Evolutionary conservation across 2,113 vertebrate species (phyloP), one percentile per base, ranked within the genome.

Genomic region (Chrysemys picta): DNA sequence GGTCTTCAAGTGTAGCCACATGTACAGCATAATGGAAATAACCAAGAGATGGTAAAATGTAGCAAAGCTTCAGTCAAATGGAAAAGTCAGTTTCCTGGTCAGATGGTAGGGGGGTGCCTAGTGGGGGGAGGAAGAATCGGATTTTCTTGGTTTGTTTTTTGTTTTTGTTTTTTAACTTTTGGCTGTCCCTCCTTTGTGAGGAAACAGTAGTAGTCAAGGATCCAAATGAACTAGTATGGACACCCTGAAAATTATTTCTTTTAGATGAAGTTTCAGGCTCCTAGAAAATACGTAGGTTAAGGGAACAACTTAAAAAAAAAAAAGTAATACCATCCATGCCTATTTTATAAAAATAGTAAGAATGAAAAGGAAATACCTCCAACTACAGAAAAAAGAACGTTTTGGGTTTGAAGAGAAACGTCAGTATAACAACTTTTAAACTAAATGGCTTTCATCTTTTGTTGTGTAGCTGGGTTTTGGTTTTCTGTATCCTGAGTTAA

Each of bases 81-180:
- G 29, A 79, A 22, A 52, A 31, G 38, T 17, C 80, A 38, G 21
- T 13, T 72, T 79, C 54, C 72, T 21, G 0, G 4, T 0, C 65
- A 16, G 10, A 1, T 0, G 5, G 0, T 8, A 35, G 3, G 8
- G 42, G 59, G 2, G 19, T 31, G 27, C 57, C 27, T 25, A 29
- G 27, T 59, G 5, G 27, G 57, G 57, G 12, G 57, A 59, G 57
- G 19, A 59, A 5, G 57, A 59, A 29, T 59, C 13, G 12, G 27
- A 10, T 29, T 59, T 59, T 59, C 19, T 29, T 59, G 5, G 27
- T 29, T 29, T 59, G 17, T 29, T 5, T 24, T 19, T 57, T 57
- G 54, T 56, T 56, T 56, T 47, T 57, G 24, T 10, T 57, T 59
- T 59, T 59, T 29, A 29, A 59, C 35, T 47, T 76, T 35, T 83